Evolutionary conservation across 2,113 vertebrate species (phyloP).

Genomic region (Thryonomys swinderianus): DNA sequence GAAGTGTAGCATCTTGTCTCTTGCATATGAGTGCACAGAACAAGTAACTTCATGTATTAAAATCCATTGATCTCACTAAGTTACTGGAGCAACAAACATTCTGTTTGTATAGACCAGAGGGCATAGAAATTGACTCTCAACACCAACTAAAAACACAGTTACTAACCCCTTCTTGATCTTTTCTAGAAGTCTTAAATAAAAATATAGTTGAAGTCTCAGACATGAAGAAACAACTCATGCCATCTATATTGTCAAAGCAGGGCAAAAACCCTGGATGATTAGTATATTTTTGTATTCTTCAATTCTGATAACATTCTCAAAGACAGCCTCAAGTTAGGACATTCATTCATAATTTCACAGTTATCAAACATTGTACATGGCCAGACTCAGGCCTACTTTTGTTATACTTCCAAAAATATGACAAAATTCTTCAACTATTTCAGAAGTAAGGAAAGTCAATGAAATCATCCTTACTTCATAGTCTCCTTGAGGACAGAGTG

Average conservation of each 20-base stretch:
- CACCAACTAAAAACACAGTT: neutral
- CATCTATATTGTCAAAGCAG: neutral
- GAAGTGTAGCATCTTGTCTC: slow-evolving; percentile 1
- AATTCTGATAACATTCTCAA: neutral
- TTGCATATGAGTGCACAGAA: neutral
- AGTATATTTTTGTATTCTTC: neutral
- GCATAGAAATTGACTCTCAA: neutral
- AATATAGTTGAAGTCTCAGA: neutral
- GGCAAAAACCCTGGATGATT: neutral
- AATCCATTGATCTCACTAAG: neutral
- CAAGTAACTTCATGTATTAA: neutral
- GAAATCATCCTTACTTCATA: neutral
- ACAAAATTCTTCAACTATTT: neutral
- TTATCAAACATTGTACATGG: neutral
- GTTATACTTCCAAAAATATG: neutral
- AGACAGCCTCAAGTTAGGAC: neutral
- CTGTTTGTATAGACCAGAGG: neutral
- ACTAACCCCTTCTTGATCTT: neutral
- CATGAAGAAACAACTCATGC: neutral
- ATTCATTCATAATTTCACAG: neutral
- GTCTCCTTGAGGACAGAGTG: neutral
- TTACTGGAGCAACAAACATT: neutral
- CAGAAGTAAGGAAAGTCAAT: neutral
- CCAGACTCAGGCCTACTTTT: neutral
- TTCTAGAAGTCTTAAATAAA: neutral